A percentile compares a stretch with the other conserved stretches of the same genome.
Evolutionary conservation across 2,797 vertebrate genomes (phyloP).

Genomic region (Hozukius guyotensis): DNA sequence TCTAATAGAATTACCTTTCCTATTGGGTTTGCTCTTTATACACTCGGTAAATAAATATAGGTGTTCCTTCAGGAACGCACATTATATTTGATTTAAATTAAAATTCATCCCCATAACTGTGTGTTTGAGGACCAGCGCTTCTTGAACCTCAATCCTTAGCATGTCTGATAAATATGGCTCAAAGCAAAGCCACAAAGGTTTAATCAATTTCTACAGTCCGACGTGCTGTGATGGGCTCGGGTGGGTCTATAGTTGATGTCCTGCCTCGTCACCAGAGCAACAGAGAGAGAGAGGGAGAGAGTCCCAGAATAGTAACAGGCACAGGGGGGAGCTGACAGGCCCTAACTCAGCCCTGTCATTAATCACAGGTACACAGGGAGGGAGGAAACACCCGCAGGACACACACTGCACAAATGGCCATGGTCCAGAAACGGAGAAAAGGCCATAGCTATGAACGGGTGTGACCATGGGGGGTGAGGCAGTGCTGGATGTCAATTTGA

Average conservation of each 20-base stretch:
- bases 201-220: constrained; percentile 52
- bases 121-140: constrained; percentile 31
- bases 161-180: constrained; percentile 28
- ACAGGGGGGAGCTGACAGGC: constrained; percentile 74
- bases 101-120: constrained; percentile 26
- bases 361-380: constrained; percentile 80
- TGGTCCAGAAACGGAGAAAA: constrained; percentile 38
- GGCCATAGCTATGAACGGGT: constrained; percentile 22
- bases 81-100: constrained; percentile 36
- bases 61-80: neutral
- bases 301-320: constrained; percentile 77
- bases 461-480: constrained; percentile 13
- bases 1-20: constrained; percentile 23
- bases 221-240: constrained; percentile 53
- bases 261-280: constrained; percentile 68
- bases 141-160: constrained; percentile 27
- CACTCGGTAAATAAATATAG: constrained; percentile 49
- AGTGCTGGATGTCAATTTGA: constrained; percentile 34
- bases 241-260: constrained; percentile 68
- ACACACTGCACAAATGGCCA: constrained; percentile 65
- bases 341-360: constrained; percentile 79
- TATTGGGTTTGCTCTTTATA: constrained; percentile 16
- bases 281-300: constrained; percentile 47
- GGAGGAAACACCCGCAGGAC: constrained; percentile 75
- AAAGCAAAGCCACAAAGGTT: constrained; percentile 59